Evolutionary conservation across 2,113 vertebrate species (phyloP), one percentile per base, ranked within the genome.

Genomic region (Ophthalmolycus amberensis): DNA sequence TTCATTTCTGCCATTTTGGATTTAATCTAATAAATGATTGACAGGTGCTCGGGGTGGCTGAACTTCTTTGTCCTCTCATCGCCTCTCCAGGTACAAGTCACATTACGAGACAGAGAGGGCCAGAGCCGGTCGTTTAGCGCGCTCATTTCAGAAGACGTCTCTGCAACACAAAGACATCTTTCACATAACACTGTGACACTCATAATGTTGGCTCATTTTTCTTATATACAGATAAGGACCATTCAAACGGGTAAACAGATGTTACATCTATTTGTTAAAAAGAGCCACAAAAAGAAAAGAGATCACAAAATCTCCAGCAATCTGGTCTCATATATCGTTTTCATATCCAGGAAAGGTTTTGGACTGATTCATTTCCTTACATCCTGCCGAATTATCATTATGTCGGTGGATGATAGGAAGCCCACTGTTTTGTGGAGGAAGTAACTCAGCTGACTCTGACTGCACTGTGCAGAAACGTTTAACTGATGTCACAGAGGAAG

Each of bases 401-500:
- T 52, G 25, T 71, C 25, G 59, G 15, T 25, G 14, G 46, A n/a
- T 69, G 52, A 77, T 32, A 20, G 5, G 54, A 67, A 27, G 12
- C 48, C 11, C 40, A 20, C 0, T 46, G 15, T 25, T 76, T 6
- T 16, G 56, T 48, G 14, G 15, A 40, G 52, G 56, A n/a, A 18
- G 50, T 10, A 25, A 20, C 25, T 34, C 14, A 54, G 42, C 73
- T 32, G 37, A 65, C 22, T 60, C 42, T 52, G n/a, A 54, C 46
- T 54, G 12, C 20, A 9, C 25, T 37, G 11, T 34, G 66, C 29
- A 4, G 58, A 34, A n/a, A 14, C 9, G 22, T 79, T 76, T 66
- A 70, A 79, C 32, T 69, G 80, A 75, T 25, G 81, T 27, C 40
- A 86, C 15, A 44, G 46, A 71, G 71, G 38, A 70, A 22, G 27